phyloP scores from a whole-genome alignment of 2,113 vertebrate species.

The Myiopsitta monachus region DNA sequence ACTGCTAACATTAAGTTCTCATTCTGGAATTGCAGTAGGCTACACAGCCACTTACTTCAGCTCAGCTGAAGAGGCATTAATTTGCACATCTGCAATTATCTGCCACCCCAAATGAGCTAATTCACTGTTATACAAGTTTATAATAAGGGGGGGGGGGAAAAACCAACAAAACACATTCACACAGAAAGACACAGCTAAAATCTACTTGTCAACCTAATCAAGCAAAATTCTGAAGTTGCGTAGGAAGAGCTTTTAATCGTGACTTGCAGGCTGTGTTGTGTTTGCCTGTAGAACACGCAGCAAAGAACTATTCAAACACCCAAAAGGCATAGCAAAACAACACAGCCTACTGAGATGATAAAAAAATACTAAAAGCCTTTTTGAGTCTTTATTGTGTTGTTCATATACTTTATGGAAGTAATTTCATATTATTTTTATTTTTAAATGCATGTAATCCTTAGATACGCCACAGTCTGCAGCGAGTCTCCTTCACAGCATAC shows the following conservation, averaged over 20 bases:
- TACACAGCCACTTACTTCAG: not conserved
- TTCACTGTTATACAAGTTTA: not conserved
- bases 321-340: slow-evolving; percentile 4
- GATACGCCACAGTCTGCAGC: not conserved
- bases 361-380: not conserved
- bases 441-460: not conserved
- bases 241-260: slow-evolving; percentile 53
- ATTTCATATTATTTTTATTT: not conserved
- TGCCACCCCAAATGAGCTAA: not conserved
- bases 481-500: not conserved
- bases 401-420: not conserved
- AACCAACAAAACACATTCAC: not conserved
- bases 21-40: not conserved
- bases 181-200: slow-evolving; percentile 24
- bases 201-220: slow-evolving; percentile 49
- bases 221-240: slow-evolving; percentile 45
- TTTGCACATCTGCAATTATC: slow-evolving; percentile 29
- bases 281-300: not conserved
- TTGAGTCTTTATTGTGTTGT: not conserved
- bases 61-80: slow-evolving; percentile 21
- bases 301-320: slow-evolving; percentile 20
- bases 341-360: not conserved
- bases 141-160: not conserved
- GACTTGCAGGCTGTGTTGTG: not conserved
- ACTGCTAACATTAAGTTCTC: not conserved